Evolutionary conservation across 2,888 invertebrate species (phyloP), one percentile per base, ranked within the genome.

Genomic region (Hypomecis punctinalis): DNA sequence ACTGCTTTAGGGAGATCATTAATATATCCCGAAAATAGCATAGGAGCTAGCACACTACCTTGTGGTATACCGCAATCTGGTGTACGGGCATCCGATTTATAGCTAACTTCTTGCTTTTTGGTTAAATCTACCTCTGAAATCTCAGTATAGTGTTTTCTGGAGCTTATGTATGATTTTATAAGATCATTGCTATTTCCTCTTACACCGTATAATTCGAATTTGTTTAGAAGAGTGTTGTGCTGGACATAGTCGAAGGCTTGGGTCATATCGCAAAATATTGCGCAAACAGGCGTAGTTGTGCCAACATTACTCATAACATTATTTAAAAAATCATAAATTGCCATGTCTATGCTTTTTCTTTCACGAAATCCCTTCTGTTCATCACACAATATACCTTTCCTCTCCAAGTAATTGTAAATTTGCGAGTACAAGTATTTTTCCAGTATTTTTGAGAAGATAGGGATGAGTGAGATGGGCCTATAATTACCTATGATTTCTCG

Each of bases 141-240:
- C 33, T 62, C 49, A 5, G 61, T 62, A 1, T n/a, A 45, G 33
- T 62, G 51, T 39, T 46, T 45, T 52, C 62, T 49, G 40, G 52
- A 13, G 6, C 5, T 45, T 33, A 62, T 9, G 8, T 62, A 62
- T 8, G 62, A 62, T 13, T 51, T 9, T 10, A 48, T 48, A 48
- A 35, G 33, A 5, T 48, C 35, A 35, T 35, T 9, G 4, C 33
- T 11, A 35, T 48, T 33, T 10, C 35, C 48, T 48, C 35, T 48
- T 23, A 48, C 6, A 35, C 43, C 43, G 5, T 35, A 48, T 48
- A 1, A 4, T 5, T 33, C 35, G 8, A 48, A 9, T 48, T 35
- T 48, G 0, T 3, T 9, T 48, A 48, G 9, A 5, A 48, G 33
- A 9, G 5, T 47, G 10, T 33, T 9, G 10, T 47, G 47, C 2